These are phyloP conservation scores for Channa argus DNA, from an alignment of 2,113 vertebrate species.

Conservation along the genomic window DNA sequence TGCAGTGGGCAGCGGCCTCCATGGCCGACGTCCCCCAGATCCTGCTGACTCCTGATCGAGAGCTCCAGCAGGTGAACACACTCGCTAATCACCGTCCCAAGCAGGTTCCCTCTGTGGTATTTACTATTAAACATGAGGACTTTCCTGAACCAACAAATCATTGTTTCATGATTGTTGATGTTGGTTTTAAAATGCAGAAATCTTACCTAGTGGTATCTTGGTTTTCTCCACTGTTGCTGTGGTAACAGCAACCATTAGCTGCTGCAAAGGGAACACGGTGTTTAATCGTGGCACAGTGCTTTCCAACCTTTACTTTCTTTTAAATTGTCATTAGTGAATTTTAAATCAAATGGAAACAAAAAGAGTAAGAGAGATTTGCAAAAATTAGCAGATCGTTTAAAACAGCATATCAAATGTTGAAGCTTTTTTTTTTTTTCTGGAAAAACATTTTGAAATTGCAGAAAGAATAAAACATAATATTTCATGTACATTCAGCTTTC, in stretches of 20 bases:
- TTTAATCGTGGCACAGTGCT: too few relatives aligned
- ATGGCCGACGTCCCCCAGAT: constrained; percentile 87
- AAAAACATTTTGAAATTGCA: too few relatives aligned
- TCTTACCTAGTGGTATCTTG: not conserved
- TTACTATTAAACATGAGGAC: constrained; percentile 7
- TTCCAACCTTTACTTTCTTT: too few relatives aligned
- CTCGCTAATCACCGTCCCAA: not conserved
- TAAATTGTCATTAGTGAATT: too few relatives aligned
- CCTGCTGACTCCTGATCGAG: constrained; percentile 85
- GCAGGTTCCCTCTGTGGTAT: not conserved
- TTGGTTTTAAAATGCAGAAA: constrained; percentile 12
- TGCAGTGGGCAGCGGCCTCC: constrained; percentile 96
- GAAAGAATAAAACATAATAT: too few relatives aligned
- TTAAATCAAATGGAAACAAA: too few relatives aligned
- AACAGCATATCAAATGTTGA: too few relatives aligned
- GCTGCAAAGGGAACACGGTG: not conserved
- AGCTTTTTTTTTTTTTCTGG: too few relatives aligned
- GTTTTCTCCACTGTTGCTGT: constrained; percentile 31
- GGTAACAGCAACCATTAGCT: constrained; percentile 19
- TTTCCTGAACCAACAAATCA: not conserved
- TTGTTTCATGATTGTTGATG: constrained; percentile 18
- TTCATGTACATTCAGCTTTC: too few relatives aligned
- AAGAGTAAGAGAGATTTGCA: too few relatives aligned
- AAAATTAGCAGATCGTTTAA: too few relatives aligned
- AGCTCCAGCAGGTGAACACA: constrained; percentile 87